A percentile compares a stretch with the other conserved stretches of the same genome.
These are phyloP conservation scores for Scalopus aquaticus DNA, from an alignment of 2,113 vertebrate species.

Conservation along the genomic window DNA sequence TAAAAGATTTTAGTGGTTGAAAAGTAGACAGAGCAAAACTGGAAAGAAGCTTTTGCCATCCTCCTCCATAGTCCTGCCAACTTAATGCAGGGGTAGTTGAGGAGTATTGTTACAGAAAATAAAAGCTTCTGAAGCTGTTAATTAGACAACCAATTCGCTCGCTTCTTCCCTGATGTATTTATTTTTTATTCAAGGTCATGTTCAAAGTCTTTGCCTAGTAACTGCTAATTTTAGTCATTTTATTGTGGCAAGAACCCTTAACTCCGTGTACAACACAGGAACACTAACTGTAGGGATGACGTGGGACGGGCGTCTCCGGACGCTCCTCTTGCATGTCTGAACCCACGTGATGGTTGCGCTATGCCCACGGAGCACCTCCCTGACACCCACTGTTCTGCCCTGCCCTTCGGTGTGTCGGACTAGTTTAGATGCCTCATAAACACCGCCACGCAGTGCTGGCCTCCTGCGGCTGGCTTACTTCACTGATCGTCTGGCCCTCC, in stretches of 20 bases:
- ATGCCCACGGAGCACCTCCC: neutral
- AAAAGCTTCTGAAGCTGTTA: constrained; percentile 47
- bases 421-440: neutral
- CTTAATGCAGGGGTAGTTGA: constrained; percentile 53
- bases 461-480: neutral
- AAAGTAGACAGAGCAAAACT: constrained; percentile 62
- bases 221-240: neutral
- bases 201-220: constrained; percentile 41
- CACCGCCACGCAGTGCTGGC: neutral
- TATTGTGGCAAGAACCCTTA: neutral
- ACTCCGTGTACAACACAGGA: neutral
- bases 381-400: neutral
- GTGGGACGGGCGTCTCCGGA: neutral
- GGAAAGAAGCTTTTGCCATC: constrained; percentile 27
- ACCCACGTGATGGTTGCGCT: neutral
- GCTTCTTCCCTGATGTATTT: constrained; percentile 23
- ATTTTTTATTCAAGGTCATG: constrained; percentile 58
- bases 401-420: neutral
- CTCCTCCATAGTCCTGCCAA: constrained; percentile 20
- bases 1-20: constrained; percentile 61
- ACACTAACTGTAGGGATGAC: neutral
- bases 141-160: constrained; percentile 45
- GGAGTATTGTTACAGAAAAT: constrained; percentile 57
- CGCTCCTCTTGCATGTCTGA: neutral
- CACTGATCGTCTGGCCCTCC: neutral